Evolutionary conservation across 1,140 invertebrate species (phyloP).

Genomic region (Heliothis subflexa): DNA sequence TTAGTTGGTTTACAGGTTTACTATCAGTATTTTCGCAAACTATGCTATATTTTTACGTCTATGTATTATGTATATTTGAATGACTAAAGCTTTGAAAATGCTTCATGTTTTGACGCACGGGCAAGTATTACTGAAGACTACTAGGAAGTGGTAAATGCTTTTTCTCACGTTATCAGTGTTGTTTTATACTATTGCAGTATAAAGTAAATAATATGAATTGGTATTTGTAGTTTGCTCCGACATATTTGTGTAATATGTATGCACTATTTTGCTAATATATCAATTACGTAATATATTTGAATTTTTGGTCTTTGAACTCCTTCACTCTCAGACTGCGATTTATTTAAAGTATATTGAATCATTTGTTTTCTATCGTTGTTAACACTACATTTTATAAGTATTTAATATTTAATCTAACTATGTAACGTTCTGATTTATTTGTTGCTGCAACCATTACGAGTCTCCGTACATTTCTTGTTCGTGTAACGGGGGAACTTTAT

Average conservation of each 20-base stretch:
- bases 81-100: constrained; percentile 7
- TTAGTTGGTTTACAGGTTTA: constrained; percentile 50
- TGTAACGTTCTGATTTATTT: constrained; percentile 49
- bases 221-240: no score
- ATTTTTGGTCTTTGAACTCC: background rate
- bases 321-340: background rate
- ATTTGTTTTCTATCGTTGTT: constrained; percentile 5
- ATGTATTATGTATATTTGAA: constrained; percentile 31
- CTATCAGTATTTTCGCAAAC: background rate
- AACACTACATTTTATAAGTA: constrained; percentile 18
- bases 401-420: constrained; percentile 9
- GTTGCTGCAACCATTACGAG: constrained; percentile 74
- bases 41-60: constrained; percentile 29
- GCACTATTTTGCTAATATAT: background rate
- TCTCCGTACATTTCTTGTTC: constrained; percentile 47
- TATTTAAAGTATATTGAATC: background rate
- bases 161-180: no score
- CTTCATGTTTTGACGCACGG: background rate
- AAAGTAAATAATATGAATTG: no score
- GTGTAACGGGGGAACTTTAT: constrained; percentile 77
- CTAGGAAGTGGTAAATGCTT: no score
- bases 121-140: no score
- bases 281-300: background rate
- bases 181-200: no score
- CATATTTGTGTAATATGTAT: background rate